A percentile compares a stretch with the other conserved stretches of the same genome.
These are phyloP conservation scores for Papilio aristodemus DNA, from an alignment of 1,140 invertebrate species.

Conservation along the genomic window DNA sequence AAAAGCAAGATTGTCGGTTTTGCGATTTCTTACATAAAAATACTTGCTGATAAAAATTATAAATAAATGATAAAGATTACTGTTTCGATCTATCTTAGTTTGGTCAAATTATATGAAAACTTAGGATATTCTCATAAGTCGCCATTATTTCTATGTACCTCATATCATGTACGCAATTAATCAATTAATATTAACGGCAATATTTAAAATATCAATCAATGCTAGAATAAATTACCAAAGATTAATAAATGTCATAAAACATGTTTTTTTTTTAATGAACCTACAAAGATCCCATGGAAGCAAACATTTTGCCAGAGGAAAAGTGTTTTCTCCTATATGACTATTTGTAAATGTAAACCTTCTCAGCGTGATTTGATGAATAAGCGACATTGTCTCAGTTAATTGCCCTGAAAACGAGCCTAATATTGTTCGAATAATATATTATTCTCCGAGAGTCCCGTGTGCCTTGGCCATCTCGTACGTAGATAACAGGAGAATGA, in stretches of 20 bases:
- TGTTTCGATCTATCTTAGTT: no score
- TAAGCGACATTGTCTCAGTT: no score
- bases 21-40: background rate
- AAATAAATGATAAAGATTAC: no score
- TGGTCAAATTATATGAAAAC: background rate
- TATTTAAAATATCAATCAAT: slow-evolving; percentile 35
- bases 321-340: background rate
- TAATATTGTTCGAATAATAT: no score
- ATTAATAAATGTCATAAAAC: slow-evolving; percentile 36
- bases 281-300: background rate
- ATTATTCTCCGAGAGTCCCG: no score
- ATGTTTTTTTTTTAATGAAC: background rate
- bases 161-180: background rate
- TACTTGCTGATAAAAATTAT: background rate
- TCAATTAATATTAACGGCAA: background rate
- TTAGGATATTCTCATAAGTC: background rate
- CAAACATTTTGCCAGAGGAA: background rate
- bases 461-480: no score
- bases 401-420: no score
- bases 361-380: no score
- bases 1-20: no score
- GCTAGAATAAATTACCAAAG: slow-evolving; percentile 46
- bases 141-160: slow-evolving; percentile 19
- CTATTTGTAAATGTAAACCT: no score
- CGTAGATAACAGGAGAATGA: no score